Percentiles rank a stretch among this genome's conserved stretches.
Evolutionary conservation across 1,140 invertebrate species (phyloP).

Genomic region (Drosophila cardini): DNA sequence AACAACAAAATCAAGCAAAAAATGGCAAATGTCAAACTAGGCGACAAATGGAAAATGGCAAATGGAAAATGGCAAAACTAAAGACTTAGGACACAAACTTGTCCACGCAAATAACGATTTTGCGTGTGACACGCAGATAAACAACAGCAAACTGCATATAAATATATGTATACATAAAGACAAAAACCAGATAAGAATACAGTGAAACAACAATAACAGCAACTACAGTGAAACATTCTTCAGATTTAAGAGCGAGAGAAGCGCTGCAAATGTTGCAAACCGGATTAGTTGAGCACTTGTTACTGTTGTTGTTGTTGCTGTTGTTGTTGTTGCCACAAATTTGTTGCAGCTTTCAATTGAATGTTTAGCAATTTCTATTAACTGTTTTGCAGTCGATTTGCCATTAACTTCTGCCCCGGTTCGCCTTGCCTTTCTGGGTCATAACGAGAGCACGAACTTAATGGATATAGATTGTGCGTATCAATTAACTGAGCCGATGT

Average conservation of each 20-base stretch:
- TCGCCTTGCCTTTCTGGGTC: slow-evolving; percentile 66
- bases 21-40: slow-evolving; percentile 57
- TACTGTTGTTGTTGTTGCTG: not conserved
- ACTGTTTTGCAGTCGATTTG: slow-evolving; percentile 4
- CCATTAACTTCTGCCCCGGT: slow-evolving; percentile 51
- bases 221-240: slow-evolving; percentile 34
- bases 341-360: slow-evolving; percentile 24
- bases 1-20: not conserved
- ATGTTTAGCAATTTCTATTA: slow-evolving; percentile 47
- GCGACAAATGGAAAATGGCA: slow-evolving; percentile 65
- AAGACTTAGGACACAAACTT: slow-evolving; percentile 81
- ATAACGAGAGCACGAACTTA: slow-evolving; percentile 65
- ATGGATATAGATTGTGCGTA: slow-evolving; percentile 71
- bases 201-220: slow-evolving; percentile 30
- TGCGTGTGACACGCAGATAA: slow-evolving; percentile 63
- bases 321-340: not conserved
- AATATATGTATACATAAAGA: slow-evolving; percentile 18
- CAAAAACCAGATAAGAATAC: slow-evolving; percentile 37
- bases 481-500: slow-evolving; percentile 66
- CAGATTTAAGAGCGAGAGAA: not conserved
- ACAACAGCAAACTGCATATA: slow-evolving; percentile 38
- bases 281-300: slow-evolving; percentile 35
- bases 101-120: slow-evolving; percentile 49
- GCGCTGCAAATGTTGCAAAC: slow-evolving; percentile 41
- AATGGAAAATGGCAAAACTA: slow-evolving; percentile 73